phyloP scores from a whole-genome alignment of 2,888 invertebrate species.

The Synanthedon myopaeformis region DNA sequence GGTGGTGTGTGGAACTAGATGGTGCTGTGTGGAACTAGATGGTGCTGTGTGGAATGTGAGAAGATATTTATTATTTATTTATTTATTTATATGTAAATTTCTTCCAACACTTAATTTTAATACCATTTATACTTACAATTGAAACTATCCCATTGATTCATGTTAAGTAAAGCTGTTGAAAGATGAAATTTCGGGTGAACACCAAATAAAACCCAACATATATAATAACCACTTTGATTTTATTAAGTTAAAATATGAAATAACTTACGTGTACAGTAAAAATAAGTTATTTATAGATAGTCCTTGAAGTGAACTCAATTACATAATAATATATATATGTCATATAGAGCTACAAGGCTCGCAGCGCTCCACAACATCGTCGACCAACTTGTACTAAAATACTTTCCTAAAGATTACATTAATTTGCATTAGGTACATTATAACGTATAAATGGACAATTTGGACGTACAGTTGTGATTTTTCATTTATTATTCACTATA shows the following conservation, averaged over 20 bases:
- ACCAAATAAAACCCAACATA: conserved; percentile 23
- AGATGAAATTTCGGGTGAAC: not conserved
- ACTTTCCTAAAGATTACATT: conserved; percentile 63
- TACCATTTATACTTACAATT: too few species aligned
- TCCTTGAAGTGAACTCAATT: conserved; percentile 43
- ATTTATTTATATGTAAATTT: too few species aligned
- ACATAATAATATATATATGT: conserved; percentile 10
- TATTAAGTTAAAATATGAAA: conserved; percentile 71
- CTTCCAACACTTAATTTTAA: too few species aligned
- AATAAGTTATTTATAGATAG: conserved; percentile 65
- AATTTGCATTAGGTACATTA: conserved; percentile 66
- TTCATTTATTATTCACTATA: conserved; percentile 8
- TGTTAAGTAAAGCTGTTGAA: too few species aligned
- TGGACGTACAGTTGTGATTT: conserved; percentile 69
- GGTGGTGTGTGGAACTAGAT: too few species aligned
- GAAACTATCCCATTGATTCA: too few species aligned
- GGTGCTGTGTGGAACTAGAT: too few species aligned
- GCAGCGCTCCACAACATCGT: conserved; percentile 34
- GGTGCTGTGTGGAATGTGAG: too few species aligned
- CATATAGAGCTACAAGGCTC: conserved; percentile 43
- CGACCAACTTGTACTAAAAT: conserved; percentile 52
- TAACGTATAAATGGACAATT: conserved; percentile 69
- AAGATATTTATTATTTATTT: too few species aligned
- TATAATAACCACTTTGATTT: conserved; percentile 68
- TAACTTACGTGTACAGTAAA: conserved; percentile 70